A percentile compares a stretch with the other conserved stretches of the same genome.
phyloP scores from a whole-genome alignment of 2,113 vertebrate genomes.

The Equus przewalskii region DNA sequence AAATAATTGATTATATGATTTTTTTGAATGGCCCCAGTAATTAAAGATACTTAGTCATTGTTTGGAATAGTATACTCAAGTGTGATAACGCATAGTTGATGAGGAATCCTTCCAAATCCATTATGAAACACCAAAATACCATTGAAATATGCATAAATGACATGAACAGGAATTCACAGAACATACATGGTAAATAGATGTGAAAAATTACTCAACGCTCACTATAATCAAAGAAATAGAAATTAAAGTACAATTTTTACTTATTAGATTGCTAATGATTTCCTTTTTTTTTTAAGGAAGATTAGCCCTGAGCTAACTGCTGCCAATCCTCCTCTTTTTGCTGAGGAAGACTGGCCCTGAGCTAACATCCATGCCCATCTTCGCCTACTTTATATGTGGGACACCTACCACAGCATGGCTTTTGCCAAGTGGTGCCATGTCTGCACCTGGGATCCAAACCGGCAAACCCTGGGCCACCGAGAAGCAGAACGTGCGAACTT shows the following conservation, averaged over 20 bases:
- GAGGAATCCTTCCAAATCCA: constrained; percentile 53
- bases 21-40: not conserved
- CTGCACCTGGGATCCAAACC: too few relatives aligned
- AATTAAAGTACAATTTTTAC: constrained; percentile 54
- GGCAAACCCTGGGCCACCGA: too few relatives aligned
- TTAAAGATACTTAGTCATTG: constrained; percentile 47
- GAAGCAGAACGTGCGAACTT: too few relatives aligned
- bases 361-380: too few relatives aligned
- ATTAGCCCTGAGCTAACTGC: too few relatives aligned
- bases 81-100: constrained; percentile 42
- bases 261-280: constrained; percentile 15
- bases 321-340: too few relatives aligned
- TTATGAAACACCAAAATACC: constrained; percentile 37
- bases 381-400: too few relatives aligned
- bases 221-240: constrained; percentile 23
- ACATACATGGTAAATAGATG: constrained; percentile 2
- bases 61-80: constrained; percentile 1
- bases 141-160: constrained; percentile 37
- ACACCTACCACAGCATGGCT: too few relatives aligned
- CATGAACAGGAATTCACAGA: constrained; percentile 32
- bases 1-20: constrained; percentile 35
- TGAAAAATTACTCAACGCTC: constrained; percentile 30
- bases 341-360: too few relatives aligned
- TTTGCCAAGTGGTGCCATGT: too few relatives aligned
- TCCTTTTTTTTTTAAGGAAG: too few relatives aligned